Conservation (phyloP, 2,113 vertebrate species). For the Poecile atricapillus region DNA sequence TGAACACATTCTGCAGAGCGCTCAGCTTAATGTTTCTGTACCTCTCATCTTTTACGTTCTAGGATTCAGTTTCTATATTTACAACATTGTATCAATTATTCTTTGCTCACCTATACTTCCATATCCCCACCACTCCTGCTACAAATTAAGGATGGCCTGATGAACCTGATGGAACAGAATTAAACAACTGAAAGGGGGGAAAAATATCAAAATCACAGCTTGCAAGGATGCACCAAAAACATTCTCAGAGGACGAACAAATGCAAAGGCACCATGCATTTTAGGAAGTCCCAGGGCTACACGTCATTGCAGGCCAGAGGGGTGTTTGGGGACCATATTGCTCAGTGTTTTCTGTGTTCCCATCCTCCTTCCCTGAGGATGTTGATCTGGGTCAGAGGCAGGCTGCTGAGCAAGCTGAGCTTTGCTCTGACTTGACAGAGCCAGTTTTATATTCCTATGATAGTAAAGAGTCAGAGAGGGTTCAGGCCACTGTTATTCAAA, state of each 20-base stretch:
- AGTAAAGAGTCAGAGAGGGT: not conserved
- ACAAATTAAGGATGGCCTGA: not conserved
- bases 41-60: not conserved
- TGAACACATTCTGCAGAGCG: not conserved
- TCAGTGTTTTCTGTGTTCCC: not conserved
- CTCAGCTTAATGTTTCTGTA: not conserved
- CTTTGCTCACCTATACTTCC: not conserved
- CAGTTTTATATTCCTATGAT: fast-evolving
- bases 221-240: not conserved
- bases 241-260: not conserved
- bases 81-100: not conserved
- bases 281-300: not conserved
- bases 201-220: not conserved
- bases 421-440: not conserved
- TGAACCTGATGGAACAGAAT: not conserved
- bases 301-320: not conserved
- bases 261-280: fast-evolving
- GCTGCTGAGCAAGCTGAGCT: not conserved
- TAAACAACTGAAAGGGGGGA: not conserved
- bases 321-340: not conserved
- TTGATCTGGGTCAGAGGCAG: not conserved
- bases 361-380: not conserved
- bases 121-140: fast-evolving
- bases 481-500: not conserved
- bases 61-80: not conserved